Conservation (phyloP, 2,113 vertebrate genomes). For the Saccopteryx bilineata region DNA sequence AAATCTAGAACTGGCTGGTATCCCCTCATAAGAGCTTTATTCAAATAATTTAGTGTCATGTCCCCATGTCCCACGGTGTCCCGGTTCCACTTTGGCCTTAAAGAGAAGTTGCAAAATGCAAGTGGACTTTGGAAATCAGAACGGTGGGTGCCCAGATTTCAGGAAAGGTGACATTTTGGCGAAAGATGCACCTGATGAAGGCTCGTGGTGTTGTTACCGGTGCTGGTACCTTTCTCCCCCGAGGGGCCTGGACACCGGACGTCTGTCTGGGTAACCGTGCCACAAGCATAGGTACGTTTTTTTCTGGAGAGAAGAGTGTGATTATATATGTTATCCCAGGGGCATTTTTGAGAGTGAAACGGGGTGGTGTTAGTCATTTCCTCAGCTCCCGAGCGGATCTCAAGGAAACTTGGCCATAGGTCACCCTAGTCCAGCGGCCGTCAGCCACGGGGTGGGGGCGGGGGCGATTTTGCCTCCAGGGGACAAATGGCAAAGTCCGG, state of each 20-base stretch:
- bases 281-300: not conserved
- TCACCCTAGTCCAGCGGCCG: not conserved
- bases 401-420: not conserved
- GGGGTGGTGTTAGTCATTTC: not conserved
- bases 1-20: not conserved
- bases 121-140: not conserved
- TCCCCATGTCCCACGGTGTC: not conserved
- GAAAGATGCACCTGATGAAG: rapidly evolving
- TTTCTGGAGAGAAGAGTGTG: not conserved
- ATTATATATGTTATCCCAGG: rapidly evolving
- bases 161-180: too few relatives aligned
- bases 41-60: not conserved
- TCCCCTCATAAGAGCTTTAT: not conserved
- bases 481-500: not conserved
- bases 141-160: not conserved
- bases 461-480: not conserved
- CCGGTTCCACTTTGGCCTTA: not conserved
- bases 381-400: not conserved
- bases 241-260: not conserved
- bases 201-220: rapidly evolving
- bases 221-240: rapidly evolving
- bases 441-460: not conserved
- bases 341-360: not conserved
- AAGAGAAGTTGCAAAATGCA: not conserved
- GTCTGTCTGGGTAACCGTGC: not conserved